These are phyloP conservation scores for Lepidocolaptes lacrymiger DNA, from an alignment of 2,797 vertebrate genomes.

Conservation along the genomic window DNA sequence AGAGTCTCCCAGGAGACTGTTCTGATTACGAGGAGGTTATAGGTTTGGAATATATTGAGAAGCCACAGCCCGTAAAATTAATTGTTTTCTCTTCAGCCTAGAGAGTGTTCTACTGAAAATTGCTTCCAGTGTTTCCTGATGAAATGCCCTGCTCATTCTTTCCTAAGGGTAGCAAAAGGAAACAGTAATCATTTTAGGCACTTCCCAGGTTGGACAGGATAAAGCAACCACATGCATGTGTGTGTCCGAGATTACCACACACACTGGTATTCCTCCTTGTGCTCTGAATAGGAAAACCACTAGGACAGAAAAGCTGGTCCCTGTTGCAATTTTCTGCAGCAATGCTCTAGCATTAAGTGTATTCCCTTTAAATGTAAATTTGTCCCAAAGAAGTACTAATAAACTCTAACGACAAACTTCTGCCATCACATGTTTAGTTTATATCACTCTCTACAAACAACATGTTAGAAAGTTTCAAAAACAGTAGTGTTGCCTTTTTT, in stretches of 20 bases:
- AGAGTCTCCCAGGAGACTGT: not conserved
- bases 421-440: not conserved
- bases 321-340: slow-evolving; percentile 24
- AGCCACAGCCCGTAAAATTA: slow-evolving; percentile 10
- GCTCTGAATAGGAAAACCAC: slow-evolving; percentile 63
- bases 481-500: not conserved
- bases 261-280: slow-evolving; percentile 1
- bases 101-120: not conserved
- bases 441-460: not conserved
- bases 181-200: slow-evolving; percentile 34
- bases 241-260: not conserved
- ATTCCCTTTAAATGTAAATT: not conserved
- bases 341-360: not conserved
- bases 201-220: not conserved
- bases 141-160: not conserved
- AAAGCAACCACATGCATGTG: not conserved
- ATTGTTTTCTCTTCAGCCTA: slow-evolving; percentile 13
- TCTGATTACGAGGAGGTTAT: not conserved
- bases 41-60: slow-evolving; percentile 5
- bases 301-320: slow-evolving; percentile 16
- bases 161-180: slow-evolving; percentile 2
- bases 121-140: not conserved
- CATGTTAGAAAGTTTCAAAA: not conserved
- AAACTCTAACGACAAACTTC: not conserved
- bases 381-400: not conserved